These are phyloP conservation scores for Hucho hucho DNA, from an alignment of 2,113 vertebrate genomes.

Conservation along the genomic window DNA sequence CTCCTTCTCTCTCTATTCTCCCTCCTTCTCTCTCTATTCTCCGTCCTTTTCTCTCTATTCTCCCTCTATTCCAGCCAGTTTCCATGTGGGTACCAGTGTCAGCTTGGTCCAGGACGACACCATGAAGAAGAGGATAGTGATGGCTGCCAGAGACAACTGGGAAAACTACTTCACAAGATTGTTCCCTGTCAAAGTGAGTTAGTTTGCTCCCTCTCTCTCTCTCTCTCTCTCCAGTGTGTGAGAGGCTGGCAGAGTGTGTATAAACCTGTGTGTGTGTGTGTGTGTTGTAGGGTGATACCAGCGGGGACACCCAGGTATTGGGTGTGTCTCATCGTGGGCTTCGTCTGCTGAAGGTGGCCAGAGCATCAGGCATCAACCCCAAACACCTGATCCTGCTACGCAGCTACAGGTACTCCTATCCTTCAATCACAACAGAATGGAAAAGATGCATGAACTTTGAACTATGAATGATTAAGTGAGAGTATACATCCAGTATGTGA, in stretches of 20 bases:
- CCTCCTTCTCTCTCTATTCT: too few relatives aligned
- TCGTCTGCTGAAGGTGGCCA: slow-evolving; percentile 80
- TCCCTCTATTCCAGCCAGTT: slow-evolving; percentile 66
- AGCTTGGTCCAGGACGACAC: slow-evolving; percentile 75
- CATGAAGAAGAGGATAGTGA: slow-evolving; percentile 91
- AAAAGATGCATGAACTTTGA: too few relatives aligned
- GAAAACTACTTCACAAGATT: slow-evolving; percentile 91
- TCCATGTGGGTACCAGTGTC: slow-evolving; percentile 76
- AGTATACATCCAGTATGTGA: too few relatives aligned
- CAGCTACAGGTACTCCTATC: slow-evolving; percentile 82
- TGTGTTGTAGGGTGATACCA: not conserved
- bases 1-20: too few relatives aligned
- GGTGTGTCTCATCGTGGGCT: slow-evolving; percentile 89
- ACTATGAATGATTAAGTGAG: too few relatives aligned
- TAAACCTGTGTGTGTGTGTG: too few relatives aligned
- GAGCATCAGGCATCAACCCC: slow-evolving; percentile 73
- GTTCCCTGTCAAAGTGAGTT: slow-evolving; percentile 83
- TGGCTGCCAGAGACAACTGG: slow-evolving; percentile 97
- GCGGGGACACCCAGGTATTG: slow-evolving; percentile 79
- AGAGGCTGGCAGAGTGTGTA: too few relatives aligned
- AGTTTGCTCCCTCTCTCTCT: not conserved
- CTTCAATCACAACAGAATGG: too few relatives aligned
- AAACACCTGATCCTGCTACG: slow-evolving; percentile 81
- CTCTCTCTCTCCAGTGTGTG: not conserved
- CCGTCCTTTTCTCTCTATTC: too few relatives aligned